Evolutionary conservation across 1,140 invertebrate species (phyloP).

Genomic region (Bombus huntii): DNA sequence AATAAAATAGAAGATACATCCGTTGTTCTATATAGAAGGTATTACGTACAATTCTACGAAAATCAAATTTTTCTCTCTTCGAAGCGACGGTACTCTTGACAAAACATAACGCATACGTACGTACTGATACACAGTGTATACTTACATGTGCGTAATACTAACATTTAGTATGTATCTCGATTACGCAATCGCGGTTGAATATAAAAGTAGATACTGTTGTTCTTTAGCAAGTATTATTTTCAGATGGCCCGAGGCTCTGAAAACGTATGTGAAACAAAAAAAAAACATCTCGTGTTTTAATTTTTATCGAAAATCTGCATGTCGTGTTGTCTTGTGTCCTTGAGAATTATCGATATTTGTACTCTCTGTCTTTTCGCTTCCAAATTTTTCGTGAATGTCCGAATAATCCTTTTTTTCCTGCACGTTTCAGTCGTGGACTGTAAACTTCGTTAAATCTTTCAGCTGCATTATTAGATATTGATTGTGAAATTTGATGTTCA

Average conservation of each 20-base stretch:
- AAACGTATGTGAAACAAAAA: constrained; percentile 78
- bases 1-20: no score
- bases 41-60: neutral
- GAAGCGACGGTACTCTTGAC: neutral
- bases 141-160: constrained; percentile 6
- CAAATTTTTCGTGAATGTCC: neutral
- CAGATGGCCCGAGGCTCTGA: constrained; percentile 82
- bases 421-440: neutral
- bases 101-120: neutral
- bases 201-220: constrained; percentile 62
- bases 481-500: neutral
- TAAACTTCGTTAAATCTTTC: neutral
- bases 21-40: no score
- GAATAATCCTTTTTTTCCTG: neutral
- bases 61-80: neutral
- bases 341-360: constrained; percentile 1
- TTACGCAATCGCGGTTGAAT: constrained; percentile 39
- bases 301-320: constrained; percentile 60
- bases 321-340: constrained; percentile 42
- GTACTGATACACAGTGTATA: neutral
- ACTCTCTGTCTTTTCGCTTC: neutral
- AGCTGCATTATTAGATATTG: no score
- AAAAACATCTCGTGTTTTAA: constrained; percentile 60
- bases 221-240: constrained; percentile 79
- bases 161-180: constrained; percentile 38